These are phyloP conservation scores for Cryptomyrus ogoouensis DNA, from an alignment of 2,113 vertebrate species.

Conservation along the genomic window DNA sequence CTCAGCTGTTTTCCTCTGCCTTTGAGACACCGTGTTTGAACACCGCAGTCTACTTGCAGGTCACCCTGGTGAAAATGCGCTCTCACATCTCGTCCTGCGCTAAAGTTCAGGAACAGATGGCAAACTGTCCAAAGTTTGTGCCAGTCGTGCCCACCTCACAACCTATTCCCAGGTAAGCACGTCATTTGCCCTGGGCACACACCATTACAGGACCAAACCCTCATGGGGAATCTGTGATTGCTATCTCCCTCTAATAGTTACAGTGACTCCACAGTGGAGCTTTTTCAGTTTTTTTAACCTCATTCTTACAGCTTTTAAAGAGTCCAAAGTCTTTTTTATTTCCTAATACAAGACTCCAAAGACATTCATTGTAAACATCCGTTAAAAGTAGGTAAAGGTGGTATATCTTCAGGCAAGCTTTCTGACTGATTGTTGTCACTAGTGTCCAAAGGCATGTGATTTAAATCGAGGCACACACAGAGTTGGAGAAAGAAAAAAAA, in stretches of 20 bases:
- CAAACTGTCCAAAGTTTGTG: constrained; percentile 89
- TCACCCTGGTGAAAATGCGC: constrained; percentile 87
- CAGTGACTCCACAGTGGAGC: not conserved
- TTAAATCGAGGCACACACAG: not conserved
- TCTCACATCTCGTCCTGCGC: constrained; percentile 76
- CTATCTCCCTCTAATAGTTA: not conserved
- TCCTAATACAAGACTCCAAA: not conserved
- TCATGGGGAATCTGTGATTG: not conserved
- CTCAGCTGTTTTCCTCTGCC: not conserved
- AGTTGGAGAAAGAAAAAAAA: not conserved
- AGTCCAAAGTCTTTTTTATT: not conserved
- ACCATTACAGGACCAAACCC: not conserved
- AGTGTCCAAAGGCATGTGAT: not conserved
- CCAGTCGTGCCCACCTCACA: constrained; percentile 86
- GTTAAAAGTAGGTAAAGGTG: not conserved
- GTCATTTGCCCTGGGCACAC: not conserved
- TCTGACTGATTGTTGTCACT: not conserved
- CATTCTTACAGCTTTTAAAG: not conserved
- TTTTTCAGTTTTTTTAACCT: not conserved
- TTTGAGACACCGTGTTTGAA: not conserved
- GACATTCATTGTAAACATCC: not conserved
- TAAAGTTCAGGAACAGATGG: constrained; percentile 93
- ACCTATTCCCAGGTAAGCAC: constrained; percentile 79
- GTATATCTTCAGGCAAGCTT: not conserved
- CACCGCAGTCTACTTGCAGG: constrained; percentile 50